Percentiles rank a stretch among this genome's conserved stretches.
phyloP scores from a whole-genome alignment of 2,113 vertebrate species.

The Myrmecobius fasciatus region DNA sequence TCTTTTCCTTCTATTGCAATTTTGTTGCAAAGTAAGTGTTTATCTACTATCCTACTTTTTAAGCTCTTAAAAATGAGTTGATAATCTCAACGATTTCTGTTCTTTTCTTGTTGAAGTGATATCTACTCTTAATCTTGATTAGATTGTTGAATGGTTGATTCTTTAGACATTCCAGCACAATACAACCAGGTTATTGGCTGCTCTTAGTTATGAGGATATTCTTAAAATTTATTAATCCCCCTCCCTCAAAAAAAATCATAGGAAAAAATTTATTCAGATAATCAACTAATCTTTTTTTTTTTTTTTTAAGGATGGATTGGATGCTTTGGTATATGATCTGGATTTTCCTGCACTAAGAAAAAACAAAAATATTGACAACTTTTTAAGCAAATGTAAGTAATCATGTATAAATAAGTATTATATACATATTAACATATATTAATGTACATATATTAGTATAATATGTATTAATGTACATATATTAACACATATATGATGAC shows the following conservation, averaged over 20 bases:
- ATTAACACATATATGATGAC: too few species aligned
- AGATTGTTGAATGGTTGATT: too few species aligned
- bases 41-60: background rate
- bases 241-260: background rate
- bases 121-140: too few species aligned
- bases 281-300: conserved; percentile 55
- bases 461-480: too few species aligned
- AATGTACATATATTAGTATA: too few species aligned
- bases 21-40: background rate
- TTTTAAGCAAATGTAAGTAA: conserved; percentile 99
- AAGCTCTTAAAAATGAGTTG: too few species aligned
- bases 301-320: conserved; percentile 93
- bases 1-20: background rate
- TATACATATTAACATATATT: too few species aligned
- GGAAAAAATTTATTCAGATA: conserved; percentile 54
- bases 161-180: background rate
- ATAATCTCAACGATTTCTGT: too few species aligned
- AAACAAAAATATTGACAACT: conserved; percentile 99
- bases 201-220: conserved; percentile 11
- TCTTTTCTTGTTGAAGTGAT: too few species aligned
- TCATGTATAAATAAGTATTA: too few species aligned
- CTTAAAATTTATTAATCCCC: conserved; percentile 14
- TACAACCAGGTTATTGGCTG: background rate
- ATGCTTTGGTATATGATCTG: conserved; percentile 98
- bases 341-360: conserved; percentile 99